These are phyloP conservation scores for Agrochola lota DNA, from an alignment of 2,888 invertebrate genomes.

Conservation along the genomic window DNA sequence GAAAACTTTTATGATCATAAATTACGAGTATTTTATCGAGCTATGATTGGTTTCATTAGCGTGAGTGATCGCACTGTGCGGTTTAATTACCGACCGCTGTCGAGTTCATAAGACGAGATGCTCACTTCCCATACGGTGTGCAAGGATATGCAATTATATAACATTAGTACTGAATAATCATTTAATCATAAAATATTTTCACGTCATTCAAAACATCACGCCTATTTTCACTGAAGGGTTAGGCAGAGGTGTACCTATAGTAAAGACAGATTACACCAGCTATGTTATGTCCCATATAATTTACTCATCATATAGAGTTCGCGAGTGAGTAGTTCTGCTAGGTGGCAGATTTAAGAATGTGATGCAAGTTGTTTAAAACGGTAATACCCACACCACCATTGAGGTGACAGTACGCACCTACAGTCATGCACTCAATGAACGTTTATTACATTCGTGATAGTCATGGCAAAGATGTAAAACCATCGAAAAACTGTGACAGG, in stretches of 20 bases:
- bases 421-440: too few relatives aligned
- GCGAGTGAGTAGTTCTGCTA: too few relatives aligned
- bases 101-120: constrained; percentile 13
- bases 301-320: too few relatives aligned
- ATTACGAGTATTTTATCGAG: neutral
- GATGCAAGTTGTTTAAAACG: neutral
- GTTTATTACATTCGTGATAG: neutral
- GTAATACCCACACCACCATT: neutral
- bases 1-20: neutral
- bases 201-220: too few relatives aligned
- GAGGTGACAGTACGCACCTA: neutral
- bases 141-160: neutral
- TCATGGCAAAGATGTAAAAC: neutral
- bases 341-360: too few relatives aligned
- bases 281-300: too few relatives aligned
- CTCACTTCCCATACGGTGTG: neutral
- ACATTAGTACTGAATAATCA: too few relatives aligned
- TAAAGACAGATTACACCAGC: too few relatives aligned
- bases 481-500: neutral
- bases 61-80: constrained; percentile 11
- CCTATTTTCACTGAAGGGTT: too few relatives aligned
- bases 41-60: constrained; percentile 13
- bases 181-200: too few relatives aligned
- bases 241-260: too few relatives aligned
- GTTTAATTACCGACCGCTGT: constrained; percentile 36